Conservation (phyloP, 2,797 vertebrate genomes). For the Sebastes baramenuke region DNA sequence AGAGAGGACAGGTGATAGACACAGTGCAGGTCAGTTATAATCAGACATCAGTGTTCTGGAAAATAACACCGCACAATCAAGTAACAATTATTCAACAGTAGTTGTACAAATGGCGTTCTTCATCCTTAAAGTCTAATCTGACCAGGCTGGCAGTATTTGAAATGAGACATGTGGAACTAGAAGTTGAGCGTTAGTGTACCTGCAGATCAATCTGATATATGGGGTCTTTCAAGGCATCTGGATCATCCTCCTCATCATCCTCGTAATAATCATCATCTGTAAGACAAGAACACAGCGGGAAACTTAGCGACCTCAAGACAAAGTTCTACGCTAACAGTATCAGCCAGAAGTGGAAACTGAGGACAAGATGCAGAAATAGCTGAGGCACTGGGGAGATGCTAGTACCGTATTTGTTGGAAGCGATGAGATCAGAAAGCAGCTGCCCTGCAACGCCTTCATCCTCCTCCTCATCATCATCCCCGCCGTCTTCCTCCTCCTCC, state of each 20-base stretch:
- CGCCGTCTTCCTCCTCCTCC: slow-evolving; percentile 91
- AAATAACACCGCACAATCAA: background rate
- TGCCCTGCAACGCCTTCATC: slow-evolving; percentile 94
- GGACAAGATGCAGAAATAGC: background rate
- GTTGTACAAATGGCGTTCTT: background rate
- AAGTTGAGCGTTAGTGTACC: slow-evolving; percentile 73
- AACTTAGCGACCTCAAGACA: background rate
- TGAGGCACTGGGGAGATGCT: background rate
- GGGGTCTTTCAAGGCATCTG: slow-evolving; percentile 97
- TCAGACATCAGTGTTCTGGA: background rate
- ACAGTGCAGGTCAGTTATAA: background rate
- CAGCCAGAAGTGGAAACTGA: background rate
- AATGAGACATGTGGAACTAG: background rate
- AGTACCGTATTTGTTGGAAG: slow-evolving; percentile 95
- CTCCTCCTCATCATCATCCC: slow-evolving; percentile 78
- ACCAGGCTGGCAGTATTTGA: background rate
- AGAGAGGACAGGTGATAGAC: slow-evolving; percentile 2
- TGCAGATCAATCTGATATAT: slow-evolving; percentile 97
- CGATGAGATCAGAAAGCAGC: slow-evolving; percentile 95
- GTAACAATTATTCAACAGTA: background rate
- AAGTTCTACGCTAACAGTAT: background rate
- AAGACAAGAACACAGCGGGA: background rate
- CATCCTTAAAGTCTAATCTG: too few relatives aligned
- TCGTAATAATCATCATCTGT: slow-evolving; percentile 98
- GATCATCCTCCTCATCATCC: slow-evolving; percentile 96